Conservation (phyloP, 2,113 vertebrate genomes). For the Corythornis madagascariensis region DNA sequence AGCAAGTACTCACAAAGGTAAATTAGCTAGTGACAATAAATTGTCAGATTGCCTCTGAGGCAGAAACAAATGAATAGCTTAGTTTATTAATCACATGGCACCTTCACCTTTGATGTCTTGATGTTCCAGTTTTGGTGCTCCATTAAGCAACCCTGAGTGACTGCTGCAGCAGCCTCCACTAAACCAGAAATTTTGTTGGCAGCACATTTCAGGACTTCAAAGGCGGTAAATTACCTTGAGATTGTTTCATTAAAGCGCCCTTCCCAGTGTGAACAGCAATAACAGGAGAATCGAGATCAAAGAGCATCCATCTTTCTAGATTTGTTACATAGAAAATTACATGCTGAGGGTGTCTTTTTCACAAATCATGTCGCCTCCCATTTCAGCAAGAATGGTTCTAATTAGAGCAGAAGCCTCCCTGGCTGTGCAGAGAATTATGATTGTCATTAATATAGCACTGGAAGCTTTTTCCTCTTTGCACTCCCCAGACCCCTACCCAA, state of each 20-base stretch:
- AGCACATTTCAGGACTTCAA: slow-evolving; percentile 79
- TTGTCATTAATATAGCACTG: slow-evolving; percentile 67
- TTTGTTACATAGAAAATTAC: slow-evolving; percentile 69
- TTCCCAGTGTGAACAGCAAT: slow-evolving; percentile 73
- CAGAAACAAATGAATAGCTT: slow-evolving; percentile 67
- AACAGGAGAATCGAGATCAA: slow-evolving; percentile 75
- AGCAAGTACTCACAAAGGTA: slow-evolving; percentile 75
- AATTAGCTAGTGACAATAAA: slow-evolving; percentile 78
- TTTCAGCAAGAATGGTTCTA: slow-evolving; percentile 70
- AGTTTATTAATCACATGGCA: slow-evolving; percentile 77
- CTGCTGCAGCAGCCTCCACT: slow-evolving; percentile 75
- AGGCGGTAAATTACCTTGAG: slow-evolving; percentile 78
- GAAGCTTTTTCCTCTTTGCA: slow-evolving; percentile 9
- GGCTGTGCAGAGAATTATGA: slow-evolving; percentile 56
- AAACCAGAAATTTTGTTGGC: slow-evolving; percentile 79
- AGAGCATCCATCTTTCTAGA: slow-evolving; percentile 72
- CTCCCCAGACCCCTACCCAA: slow-evolving; percentile 1
- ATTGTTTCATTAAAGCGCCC: slow-evolving; percentile 76
- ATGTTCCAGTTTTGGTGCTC: slow-evolving; percentile 79
- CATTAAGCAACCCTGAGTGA: slow-evolving; percentile 69
- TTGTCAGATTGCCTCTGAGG: slow-evolving; percentile 75
- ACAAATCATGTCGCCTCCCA: slow-evolving; percentile 71
- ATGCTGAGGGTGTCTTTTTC: slow-evolving; percentile 67
- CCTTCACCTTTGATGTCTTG: slow-evolving; percentile 82
- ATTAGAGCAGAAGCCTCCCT: slow-evolving; percentile 68